Base-by-base conservation (phyloP, 2,888 invertebrate species). In the Incurvaria masculella region DNA sequence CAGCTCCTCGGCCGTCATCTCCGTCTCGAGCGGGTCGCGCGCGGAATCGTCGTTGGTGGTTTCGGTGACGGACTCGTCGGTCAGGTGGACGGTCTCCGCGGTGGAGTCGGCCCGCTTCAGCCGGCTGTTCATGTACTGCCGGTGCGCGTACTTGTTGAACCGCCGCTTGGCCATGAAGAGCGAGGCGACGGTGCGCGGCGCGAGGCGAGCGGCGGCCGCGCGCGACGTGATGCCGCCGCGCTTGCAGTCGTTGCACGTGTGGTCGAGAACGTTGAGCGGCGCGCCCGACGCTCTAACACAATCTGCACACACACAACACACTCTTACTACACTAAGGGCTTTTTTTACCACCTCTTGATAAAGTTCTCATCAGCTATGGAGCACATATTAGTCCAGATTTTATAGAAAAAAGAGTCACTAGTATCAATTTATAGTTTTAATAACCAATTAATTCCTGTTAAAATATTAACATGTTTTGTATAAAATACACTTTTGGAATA, bases 121-220 rank as follows among this genome's bases (percentile, higher is more conserved):
- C 47, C 69, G 63, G 55, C 63, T 65, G 56, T 60, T 62, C 60
- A 76, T 55, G 69, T 76, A 78, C 69, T 76, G 76, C 33, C 71
- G 68, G 60, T 76, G 76, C 60, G 76, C 76, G 71, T 78, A 78
- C 66, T 76, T 76, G 73, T 78, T 78, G 73, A 78, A 78, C 53
- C 76, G 72, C 2, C 76, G 74, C 69, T 78, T 78, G 61, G 76
- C 76, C 76, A 78, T 78, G 71, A 78, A 78, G 47, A 78, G 71
- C 56, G 76, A 76, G 63, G 76, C 76, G 65, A 78, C 74, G 58
- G 76, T 78, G 50, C 76, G 69, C 60, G 76, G 76, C 58, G 76
- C 76, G 19, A 71, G 66, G 48, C 76, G 72, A 52, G 69, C 76
- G 59, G 76, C 76, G 52, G 76, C 76, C 14, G 76, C 72, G 58